phyloP scores from a whole-genome alignment of 2,797 vertebrate species.

The Rhadinocentrus ornatus region DNA sequence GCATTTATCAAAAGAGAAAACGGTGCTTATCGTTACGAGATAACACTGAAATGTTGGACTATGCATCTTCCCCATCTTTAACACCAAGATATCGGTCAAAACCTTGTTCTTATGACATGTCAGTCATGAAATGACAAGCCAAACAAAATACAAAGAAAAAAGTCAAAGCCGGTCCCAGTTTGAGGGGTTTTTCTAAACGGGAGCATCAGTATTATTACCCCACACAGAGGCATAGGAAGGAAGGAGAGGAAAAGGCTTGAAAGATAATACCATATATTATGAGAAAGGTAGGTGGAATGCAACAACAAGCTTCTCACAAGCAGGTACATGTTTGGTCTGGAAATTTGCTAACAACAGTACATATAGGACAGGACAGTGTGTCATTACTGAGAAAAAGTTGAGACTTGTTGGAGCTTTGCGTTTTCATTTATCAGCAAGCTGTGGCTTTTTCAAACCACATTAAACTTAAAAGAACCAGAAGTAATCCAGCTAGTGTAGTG shows the following conservation, averaged over 20 bases:
- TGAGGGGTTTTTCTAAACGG: constrained; percentile 68
- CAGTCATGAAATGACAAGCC: constrained; percentile 1
- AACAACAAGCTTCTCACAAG: constrained; percentile 80
- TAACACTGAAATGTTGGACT: background rate
- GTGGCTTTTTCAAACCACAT: constrained; percentile 15
- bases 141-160: constrained; percentile 33
- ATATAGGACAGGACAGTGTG: constrained; percentile 38
- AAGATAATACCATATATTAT: constrained; percentile 77
- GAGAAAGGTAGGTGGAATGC: constrained; percentile 76
- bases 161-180: constrained; percentile 31
- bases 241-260: constrained; percentile 52
- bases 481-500: background rate
- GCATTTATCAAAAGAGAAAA: constrained; percentile 1
- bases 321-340: constrained; percentile 69
- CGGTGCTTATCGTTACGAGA: constrained; percentile 4
- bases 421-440: constrained; percentile 21
- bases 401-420: constrained; percentile 7
- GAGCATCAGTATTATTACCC: constrained; percentile 69
- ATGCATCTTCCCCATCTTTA: background rate
- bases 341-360: constrained; percentile 56
- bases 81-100: background rate
- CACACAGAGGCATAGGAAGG: constrained; percentile 59
- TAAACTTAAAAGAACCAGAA: constrained; percentile 20
- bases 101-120: background rate
- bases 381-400: constrained; percentile 28